These are phyloP conservation scores for Andrena hattorfiana DNA, from an alignment of 2,888 invertebrate genomes.

Conservation along the genomic window DNA sequence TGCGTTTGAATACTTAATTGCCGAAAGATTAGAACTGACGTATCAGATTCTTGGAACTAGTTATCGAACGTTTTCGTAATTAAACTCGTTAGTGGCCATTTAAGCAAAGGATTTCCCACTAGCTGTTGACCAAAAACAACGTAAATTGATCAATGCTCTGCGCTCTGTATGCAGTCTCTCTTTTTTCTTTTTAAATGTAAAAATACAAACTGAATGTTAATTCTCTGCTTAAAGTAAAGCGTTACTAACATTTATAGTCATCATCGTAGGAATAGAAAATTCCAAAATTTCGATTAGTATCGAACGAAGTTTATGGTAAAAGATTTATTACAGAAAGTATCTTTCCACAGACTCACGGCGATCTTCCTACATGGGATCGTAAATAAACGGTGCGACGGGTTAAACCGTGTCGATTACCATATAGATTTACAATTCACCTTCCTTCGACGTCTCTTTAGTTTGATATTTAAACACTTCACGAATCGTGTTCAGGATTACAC, in stretches of 20 bases:
- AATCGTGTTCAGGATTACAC: conserved; percentile 26
- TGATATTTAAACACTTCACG: conserved; percentile 15
- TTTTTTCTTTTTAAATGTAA: neutral
- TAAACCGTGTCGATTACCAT: conserved; percentile 28
- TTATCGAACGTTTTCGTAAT: conserved; percentile 23
- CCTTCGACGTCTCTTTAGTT: conserved; percentile 6
- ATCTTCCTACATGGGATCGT: neutral
- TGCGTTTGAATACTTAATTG: neutral
- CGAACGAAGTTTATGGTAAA: neutral
- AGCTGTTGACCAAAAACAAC: neutral
- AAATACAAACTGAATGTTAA: no score
- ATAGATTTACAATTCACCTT: conserved; percentile 26
- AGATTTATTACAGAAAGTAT: neutral
- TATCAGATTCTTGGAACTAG: conserved; percentile 27
- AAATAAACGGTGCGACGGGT: conserved; percentile 5
- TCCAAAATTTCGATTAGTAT: neutral
- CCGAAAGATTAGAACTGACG: conserved; percentile 15
- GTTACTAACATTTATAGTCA: no score
- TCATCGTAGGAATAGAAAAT: no score
- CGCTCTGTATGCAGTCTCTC: neutral
- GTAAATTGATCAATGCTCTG: neutral
- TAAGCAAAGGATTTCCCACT: neutral
- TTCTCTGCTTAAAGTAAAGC: no score
- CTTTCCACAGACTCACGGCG: neutral
- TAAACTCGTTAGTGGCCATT: conserved; percentile 8